These are phyloP conservation scores for Euthynnus affinis DNA, from an alignment of 2,797 vertebrate species.

Conservation along the genomic window DNA sequence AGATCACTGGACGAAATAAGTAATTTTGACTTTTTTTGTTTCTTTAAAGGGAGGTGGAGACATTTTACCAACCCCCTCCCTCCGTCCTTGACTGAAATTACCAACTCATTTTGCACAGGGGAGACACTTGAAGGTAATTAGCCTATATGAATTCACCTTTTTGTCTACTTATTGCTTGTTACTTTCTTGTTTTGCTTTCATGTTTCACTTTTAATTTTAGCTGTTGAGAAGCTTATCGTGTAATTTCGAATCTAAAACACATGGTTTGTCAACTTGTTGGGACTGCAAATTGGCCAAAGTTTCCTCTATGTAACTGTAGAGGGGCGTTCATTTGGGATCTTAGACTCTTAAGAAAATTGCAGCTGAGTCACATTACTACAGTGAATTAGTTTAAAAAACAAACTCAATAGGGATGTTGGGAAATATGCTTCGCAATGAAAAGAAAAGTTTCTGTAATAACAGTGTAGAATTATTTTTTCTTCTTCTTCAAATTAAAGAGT, in stretches of 20 bases:
- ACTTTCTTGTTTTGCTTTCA: conserved; percentile 33
- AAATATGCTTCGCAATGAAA: neutral
- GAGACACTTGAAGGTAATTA: conserved; percentile 86
- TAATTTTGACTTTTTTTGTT: conserved; percentile 59
- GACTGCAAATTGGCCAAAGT: conserved; percentile 15
- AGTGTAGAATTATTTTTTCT: neutral
- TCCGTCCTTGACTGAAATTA: conserved; percentile 68
- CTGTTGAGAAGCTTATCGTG: neutral
- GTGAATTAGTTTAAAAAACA: neutral
- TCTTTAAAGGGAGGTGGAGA: conserved; percentile 75
- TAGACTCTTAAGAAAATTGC: conserved; percentile 3
- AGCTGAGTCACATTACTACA: conserved; percentile 4
- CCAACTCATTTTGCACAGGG: conserved; percentile 71
- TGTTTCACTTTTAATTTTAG: conserved; percentile 20
- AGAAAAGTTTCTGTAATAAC: neutral
- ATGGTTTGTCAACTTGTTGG: conserved; percentile 11
- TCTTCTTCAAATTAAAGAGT: conserved; percentile 1
- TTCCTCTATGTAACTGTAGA: conserved; percentile 2
- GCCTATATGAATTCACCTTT: conserved; percentile 26
- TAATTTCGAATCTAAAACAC: neutral
- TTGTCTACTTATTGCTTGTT: neutral
- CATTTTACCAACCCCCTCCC: conserved; percentile 53
- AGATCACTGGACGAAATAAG: conserved; percentile 24
- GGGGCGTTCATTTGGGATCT: neutral
- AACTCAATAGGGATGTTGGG: neutral